A percentile compares a stretch with the other conserved stretches of the same genome.
phyloP scores from a whole-genome alignment of 2,888 invertebrate species.

The Dynastes tityus region DNA sequence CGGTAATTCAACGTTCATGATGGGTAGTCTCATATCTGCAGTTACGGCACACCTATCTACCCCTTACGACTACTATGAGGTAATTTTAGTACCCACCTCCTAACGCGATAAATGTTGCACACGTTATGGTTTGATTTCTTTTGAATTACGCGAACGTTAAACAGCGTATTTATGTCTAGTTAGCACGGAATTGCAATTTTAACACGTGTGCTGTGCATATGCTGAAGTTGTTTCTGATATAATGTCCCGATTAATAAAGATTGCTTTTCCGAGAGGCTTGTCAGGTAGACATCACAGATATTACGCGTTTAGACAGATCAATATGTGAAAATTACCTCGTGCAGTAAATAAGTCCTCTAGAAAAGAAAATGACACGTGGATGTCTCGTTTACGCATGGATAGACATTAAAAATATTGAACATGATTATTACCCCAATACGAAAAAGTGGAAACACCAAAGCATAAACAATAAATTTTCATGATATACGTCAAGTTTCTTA shows the following conservation, averaged over 20 bases:
- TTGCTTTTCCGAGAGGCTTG: not conserved
- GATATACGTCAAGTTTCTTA: not conserved
- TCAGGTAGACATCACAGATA: not conserved
- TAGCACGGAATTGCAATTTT: too few relatives aligned
- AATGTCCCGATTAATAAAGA: not conserved
- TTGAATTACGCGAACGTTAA: not conserved
- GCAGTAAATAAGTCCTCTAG: not conserved
- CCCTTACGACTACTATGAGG: slow-evolving; percentile 83
- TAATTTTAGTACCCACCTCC: slow-evolving; percentile 62
- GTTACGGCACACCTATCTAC: slow-evolving; percentile 80
- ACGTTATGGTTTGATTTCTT: too few relatives aligned
- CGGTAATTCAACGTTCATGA: slow-evolving; percentile 77
- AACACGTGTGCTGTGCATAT: not conserved
- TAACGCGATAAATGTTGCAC: slow-evolving; percentile 19
- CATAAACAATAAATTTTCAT: not conserved
- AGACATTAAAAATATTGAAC: too few relatives aligned
- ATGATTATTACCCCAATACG: too few relatives aligned
- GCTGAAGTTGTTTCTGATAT: not conserved
- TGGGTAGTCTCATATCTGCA: slow-evolving; percentile 77
- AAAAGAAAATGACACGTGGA: too few relatives aligned
- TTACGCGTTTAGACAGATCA: not conserved
- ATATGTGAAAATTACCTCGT: not conserved
- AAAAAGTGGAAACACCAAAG: too few relatives aligned
- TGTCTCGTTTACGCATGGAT: too few relatives aligned
- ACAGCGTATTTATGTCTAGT: not conserved